phyloP scores from a whole-genome alignment of 2,113 vertebrate species.

The Cottus gobio region DNA sequence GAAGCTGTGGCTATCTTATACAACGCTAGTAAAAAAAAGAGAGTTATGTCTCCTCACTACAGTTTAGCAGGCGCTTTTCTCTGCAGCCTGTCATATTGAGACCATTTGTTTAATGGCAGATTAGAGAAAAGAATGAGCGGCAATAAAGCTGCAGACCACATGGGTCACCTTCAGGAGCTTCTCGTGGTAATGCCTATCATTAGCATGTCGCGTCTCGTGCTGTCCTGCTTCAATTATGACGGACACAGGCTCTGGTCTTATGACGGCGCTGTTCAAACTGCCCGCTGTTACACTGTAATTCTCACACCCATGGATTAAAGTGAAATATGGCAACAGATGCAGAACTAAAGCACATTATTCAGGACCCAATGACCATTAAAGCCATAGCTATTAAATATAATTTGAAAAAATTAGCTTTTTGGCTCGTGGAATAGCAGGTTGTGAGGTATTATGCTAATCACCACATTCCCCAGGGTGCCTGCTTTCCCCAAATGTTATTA shows the following conservation, averaged over 20 bases:
- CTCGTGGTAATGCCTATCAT: slow-evolving; percentile 69
- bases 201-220: slow-evolving; percentile 56
- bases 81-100: slow-evolving; percentile 46
- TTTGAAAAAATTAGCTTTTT: slow-evolving; percentile 75
- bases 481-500: slow-evolving; percentile 63
- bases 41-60: slow-evolving; percentile 27
- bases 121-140: slow-evolving; percentile 61
- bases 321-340: slow-evolving; percentile 78
- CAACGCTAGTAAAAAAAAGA: slow-evolving; percentile 44
- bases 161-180: slow-evolving; percentile 77
- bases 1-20: slow-evolving; percentile 14
- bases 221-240: slow-evolving; percentile 59
- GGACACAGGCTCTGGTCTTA: slow-evolving; percentile 60
- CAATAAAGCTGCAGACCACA: slow-evolving; percentile 58
- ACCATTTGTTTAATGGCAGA: slow-evolving; percentile 69
- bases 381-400: slow-evolving; percentile 74
- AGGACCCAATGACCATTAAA: slow-evolving; percentile 66
- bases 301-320: slow-evolving; percentile 71
- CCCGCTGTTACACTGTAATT: slow-evolving; percentile 60
- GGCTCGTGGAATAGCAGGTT: slow-evolving; percentile 61
- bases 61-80: slow-evolving; percentile 19
- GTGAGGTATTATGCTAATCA: slow-evolving; percentile 77
- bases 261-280: slow-evolving; percentile 58
- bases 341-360: slow-evolving; percentile 67
- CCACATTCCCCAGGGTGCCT: slow-evolving; percentile 57